Base-by-base conservation (phyloP, 2,888 invertebrate species). In the Ichneumoninae sp. region DNA sequence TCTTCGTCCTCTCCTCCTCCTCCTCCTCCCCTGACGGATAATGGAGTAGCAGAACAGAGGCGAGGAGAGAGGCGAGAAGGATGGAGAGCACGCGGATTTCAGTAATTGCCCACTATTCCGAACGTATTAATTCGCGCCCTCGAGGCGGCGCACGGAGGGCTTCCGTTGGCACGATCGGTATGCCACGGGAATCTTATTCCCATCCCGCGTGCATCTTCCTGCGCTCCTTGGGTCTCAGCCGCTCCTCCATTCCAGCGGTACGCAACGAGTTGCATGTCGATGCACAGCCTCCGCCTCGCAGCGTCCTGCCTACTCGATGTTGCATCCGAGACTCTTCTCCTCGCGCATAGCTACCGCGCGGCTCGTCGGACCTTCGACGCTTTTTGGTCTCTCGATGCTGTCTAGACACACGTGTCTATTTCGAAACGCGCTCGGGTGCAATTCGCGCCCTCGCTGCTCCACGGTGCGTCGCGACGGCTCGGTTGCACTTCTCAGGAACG, bases 71-170 rank as follows among this genome's bases (percentile, higher is more conserved):
- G 68, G 40, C 7, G 60, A 74, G 77, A 79, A 83, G 69, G 77
- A 79, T 47, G 57, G 13, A 40, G 80, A 33, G 70, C 71, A 70
- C 60, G 60, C 52, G 52, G 75, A 80, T 83, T 85, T 83, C 85
- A 80, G 87, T 84, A 87, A 87, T 77, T 78, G 85, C 76, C 80
- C 68, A 74, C 80, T 86, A 83, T 83, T 86, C 78, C 82, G 77
- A 85, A 83, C 84, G 83, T 80, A 86, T 86, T 87, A 87, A 87
- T 87, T 86, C 83, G 81, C 83, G 81, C 76, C 80, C 83, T 77
- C 80, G 76, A 83, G 80, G 68, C 50, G 52, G 66, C 68, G 13
- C 69, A 60, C 26, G 16, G 60, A 60, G 52, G 47, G 47, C 57
- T 54, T 73, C 65, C 70, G 47, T 63, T 26, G 76, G 82, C 77